Percentiles rank a stretch among this genome's conserved stretches.
These are phyloP conservation scores for Nezara viridula DNA, from an alignment of 2,888 invertebrate species.

Conservation along the genomic window DNA sequence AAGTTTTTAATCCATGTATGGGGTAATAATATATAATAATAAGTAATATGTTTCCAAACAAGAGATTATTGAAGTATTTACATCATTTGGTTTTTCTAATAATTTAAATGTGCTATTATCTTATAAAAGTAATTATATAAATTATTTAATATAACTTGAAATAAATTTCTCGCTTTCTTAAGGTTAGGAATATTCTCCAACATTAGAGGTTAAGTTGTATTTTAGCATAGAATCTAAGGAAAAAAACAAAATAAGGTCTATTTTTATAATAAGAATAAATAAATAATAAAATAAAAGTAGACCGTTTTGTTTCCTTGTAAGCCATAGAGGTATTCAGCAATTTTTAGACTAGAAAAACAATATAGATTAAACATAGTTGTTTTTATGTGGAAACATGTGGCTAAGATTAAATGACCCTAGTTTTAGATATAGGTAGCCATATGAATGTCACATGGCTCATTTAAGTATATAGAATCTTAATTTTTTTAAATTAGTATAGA, in stretches of 20 bases:
- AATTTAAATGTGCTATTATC: neutral
- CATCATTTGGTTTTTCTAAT: neutral
- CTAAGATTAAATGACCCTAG: neutral
- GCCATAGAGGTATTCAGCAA: neutral
- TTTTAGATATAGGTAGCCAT: neutral
- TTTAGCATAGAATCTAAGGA: neutral
- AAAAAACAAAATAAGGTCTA: neutral
- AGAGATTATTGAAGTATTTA: neutral
- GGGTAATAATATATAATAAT: neutral
- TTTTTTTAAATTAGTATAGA: slow-evolving; percentile 52
- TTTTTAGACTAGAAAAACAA: neutral
- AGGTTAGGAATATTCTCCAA: neutral
- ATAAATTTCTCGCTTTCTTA: neutral
- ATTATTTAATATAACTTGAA: neutral
- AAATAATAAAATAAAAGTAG: too few relatives aligned
- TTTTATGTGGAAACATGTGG: slow-evolving; percentile 36
- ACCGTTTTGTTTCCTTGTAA: neutral
- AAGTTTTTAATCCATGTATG: neutral
- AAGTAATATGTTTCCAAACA: neutral
- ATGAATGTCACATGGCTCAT: slow-evolving; percentile 51
- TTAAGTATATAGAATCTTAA: slow-evolving; percentile 35
- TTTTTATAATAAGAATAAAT: neutral
- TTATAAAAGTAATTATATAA: neutral
- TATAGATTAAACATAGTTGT: neutral
- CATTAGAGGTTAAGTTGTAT: neutral